Evolutionary conservation across 2,797 vertebrate genomes (phyloP), one percentile per base, ranked within the genome.

Genomic region (Gymnothorax javanicus): DNA sequence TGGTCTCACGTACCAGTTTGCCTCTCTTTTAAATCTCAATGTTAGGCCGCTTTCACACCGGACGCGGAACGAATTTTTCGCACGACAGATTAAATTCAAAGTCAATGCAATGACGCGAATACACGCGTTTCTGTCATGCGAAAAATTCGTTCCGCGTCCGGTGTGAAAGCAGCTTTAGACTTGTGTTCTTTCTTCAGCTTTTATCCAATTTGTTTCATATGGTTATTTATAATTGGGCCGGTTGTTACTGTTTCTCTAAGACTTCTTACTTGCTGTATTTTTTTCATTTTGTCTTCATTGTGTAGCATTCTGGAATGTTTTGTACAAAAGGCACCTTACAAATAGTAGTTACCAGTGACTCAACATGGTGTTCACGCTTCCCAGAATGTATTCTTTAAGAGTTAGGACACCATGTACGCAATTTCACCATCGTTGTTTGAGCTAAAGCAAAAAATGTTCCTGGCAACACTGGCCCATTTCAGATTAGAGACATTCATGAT

Each of bases 401-500:
- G 33, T 77, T 15, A 52, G 73, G 73, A 77, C 73, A 81, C 52
- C 9, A 20, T 81, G 77, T 81, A 54, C 77, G 17, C 77, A 54
- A 56, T 81, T 56, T 54, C 77, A 56, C 77, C 50, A 56, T 54
- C 54, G 17, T n/a, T 3, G 11, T 56, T 56, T 77, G 43, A 77
- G 52, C 73, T 77, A 52, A 50, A 20, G 12, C 77, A 81, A 56
- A 20, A 81, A 77, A 20, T 43, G 52, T 54, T 81, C 50, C 52
- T 56, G 20, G 25, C 50, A 81, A 81, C 52, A 13, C 43, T 50
- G 73, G 43, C 11, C 20, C 43, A 50, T 77, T 13, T 77, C 13
- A 81, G 77, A 54, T 81, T 81, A 81, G 77, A 81, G 50, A 54
- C 77, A 13, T 54, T 20, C 20, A 9, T 54, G 77, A 81, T 81